Evolutionary conservation across 1,140 invertebrate species (phyloP).

Genomic region (Akabosia matsudoensis): DNA sequence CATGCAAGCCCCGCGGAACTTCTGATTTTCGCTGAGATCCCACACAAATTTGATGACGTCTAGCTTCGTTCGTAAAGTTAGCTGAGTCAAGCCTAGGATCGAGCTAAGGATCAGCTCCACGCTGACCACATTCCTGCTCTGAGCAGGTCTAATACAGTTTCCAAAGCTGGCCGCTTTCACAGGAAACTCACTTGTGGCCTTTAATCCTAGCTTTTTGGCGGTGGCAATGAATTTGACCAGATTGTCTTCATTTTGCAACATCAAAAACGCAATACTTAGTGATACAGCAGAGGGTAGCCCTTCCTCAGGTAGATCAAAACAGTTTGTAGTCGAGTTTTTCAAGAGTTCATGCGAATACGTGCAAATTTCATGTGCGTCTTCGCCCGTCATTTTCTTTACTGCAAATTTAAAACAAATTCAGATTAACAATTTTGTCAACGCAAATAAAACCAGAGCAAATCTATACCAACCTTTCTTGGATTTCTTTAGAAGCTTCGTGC

Average conservation of each 20-base stretch:
- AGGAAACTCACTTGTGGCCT: conserved; percentile 1
- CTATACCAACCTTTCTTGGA: no score
- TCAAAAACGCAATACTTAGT: not conserved
- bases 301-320: no score
- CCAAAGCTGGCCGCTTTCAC: conserved; percentile 27
- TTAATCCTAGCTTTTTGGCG: not conserved
- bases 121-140: conserved; percentile 24
- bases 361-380: no score
- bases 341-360: no score
- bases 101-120: conserved; percentile 36
- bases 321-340: no score
- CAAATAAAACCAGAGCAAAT: no score
- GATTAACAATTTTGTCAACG: no score
- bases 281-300: not conserved
- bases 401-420: not conserved
- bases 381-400: no score
- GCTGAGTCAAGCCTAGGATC: conserved; percentile 23
- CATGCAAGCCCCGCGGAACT: conserved; percentile 27
- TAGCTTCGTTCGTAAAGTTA: not conserved
- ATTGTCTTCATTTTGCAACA: not conserved
- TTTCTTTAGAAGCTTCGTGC: no score
- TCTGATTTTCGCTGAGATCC: not conserved
- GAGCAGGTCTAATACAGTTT: conserved; percentile 19
- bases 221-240: not conserved
- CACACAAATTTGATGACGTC: conserved; percentile 34